Percentiles rank a stretch among this genome's conserved stretches.
phyloP scores from a whole-genome alignment of 2,797 vertebrate genomes.

The Sebastes paucispinis region DNA sequence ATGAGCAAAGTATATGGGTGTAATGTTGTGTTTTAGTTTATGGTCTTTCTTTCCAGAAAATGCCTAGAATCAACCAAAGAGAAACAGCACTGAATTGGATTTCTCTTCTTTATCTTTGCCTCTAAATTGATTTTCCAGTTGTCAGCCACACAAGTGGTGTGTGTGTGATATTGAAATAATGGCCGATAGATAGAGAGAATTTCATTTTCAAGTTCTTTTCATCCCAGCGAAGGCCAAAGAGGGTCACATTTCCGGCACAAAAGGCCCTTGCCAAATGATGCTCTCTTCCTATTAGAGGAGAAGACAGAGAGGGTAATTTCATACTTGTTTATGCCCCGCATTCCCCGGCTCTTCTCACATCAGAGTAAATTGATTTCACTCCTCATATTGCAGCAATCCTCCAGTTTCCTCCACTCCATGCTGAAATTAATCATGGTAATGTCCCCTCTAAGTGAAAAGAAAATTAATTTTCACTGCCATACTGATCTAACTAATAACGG shows the following conservation, averaged over 20 bases:
- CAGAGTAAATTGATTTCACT: slow-evolving; percentile 88
- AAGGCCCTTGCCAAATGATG: slow-evolving; percentile 44
- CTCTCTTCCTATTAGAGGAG: slow-evolving; percentile 59
- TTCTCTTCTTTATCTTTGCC: slow-evolving; percentile 13
- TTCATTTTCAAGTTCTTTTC: slow-evolving; percentile 57
- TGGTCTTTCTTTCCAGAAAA: neutral
- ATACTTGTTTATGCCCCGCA: slow-evolving; percentile 74
- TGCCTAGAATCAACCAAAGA: neutral
- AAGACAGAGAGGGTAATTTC: slow-evolving; percentile 72
- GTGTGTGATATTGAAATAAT: slow-evolving; percentile 57
- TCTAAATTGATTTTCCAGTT: slow-evolving; percentile 44
- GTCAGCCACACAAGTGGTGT: slow-evolving; percentile 26
- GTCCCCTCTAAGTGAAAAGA: slow-evolving; percentile 90
- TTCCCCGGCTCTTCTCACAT: slow-evolving; percentile 66
- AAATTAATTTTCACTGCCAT: slow-evolving; percentile 92
- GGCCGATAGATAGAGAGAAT: slow-evolving; percentile 54
- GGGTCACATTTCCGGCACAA: slow-evolving; percentile 61
- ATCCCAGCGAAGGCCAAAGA: slow-evolving; percentile 42
- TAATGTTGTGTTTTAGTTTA: neutral
- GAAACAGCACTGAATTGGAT: neutral
- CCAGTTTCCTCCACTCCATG: slow-evolving; percentile 79
- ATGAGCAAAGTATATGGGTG: too few relatives aligned
- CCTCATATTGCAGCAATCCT: slow-evolving; percentile 83
- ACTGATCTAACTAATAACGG: slow-evolving; percentile 91
- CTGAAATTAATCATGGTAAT: slow-evolving; percentile 92